phyloP scores from a whole-genome alignment of 2,797 vertebrate genomes.

The Macropodus opercularis region DNA sequence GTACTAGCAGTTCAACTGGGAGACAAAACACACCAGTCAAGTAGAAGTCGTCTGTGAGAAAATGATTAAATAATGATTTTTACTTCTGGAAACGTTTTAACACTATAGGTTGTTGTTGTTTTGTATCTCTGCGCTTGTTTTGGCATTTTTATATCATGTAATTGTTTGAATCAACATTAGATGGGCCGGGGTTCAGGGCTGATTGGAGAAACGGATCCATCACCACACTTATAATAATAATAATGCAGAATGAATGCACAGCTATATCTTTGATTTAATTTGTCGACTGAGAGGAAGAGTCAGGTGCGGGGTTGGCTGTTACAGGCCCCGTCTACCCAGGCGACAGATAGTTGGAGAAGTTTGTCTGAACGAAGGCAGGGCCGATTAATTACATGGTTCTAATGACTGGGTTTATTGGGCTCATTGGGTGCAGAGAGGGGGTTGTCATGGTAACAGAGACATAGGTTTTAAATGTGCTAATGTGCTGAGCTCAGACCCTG shows the following conservation, averaged over 20 bases:
- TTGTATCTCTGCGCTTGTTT: not conserved
- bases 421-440: conserved; percentile 58
- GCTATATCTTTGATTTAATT: not conserved
- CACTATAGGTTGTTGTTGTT: not conserved
- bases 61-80: not conserved
- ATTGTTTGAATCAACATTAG: not conserved
- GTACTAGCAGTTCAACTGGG: not conserved
- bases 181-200: not conserved
- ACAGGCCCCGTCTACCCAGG: conserved; percentile 40
- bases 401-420: conserved; percentile 75
- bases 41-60: not conserved
- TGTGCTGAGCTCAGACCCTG: conserved; percentile 44
- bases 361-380: conserved; percentile 68
- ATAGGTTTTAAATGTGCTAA: conserved; percentile 56
- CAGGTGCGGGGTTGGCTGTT: conserved; percentile 35
- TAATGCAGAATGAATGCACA: conserved; percentile 3
- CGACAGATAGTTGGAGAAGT: conserved; percentile 48
- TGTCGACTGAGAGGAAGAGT: not conserved
- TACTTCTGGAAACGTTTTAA: not conserved
- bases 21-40: too few species aligned
- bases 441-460: conserved; percentile 74
- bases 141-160: not conserved
- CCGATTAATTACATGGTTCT: conserved; percentile 80
- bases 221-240: conserved; percentile 1
- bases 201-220: not conserved